Conservation (phyloP, 2,797 vertebrate species). For the Myotis myotis region DNA sequence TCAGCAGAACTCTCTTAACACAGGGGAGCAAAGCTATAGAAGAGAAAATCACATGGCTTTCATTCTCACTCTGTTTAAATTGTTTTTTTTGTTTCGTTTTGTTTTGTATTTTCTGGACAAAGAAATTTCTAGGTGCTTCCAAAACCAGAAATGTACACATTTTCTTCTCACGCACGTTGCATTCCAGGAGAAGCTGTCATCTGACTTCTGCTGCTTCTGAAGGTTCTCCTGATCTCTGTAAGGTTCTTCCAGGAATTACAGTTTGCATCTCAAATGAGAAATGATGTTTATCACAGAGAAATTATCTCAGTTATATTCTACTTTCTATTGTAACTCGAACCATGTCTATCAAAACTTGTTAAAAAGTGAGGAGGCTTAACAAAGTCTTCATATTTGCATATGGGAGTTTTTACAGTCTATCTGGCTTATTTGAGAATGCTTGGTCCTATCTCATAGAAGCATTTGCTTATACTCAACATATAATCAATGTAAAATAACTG, state of each 20-base stretch:
- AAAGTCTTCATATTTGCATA: background rate
- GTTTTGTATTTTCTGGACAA: background rate
- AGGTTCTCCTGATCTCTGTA: background rate
- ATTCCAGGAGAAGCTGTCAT: background rate
- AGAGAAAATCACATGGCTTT: background rate
- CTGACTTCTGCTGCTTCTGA: slow-evolving; percentile 12
- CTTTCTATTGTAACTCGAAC: background rate
- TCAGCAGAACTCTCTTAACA: background rate
- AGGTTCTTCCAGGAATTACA: background rate
- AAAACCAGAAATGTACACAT: background rate
- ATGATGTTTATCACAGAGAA: slow-evolving; percentile 7
- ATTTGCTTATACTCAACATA: background rate
- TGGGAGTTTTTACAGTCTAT: background rate
- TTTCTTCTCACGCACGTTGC: background rate
- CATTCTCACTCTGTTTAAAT: background rate
- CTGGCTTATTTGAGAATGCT: background rate
- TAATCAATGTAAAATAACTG: background rate
- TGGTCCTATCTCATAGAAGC: background rate
- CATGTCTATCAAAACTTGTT: background rate
- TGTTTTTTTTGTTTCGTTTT: background rate
- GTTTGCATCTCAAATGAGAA: slow-evolving; percentile 43
- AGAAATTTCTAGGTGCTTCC: background rate
- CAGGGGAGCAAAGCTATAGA: background rate
- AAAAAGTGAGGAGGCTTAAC: background rate
- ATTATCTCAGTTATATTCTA: slow-evolving; percentile 1